Conservation (phyloP, 2,113 vertebrate genomes). For the Anolis sagrei region DNA sequence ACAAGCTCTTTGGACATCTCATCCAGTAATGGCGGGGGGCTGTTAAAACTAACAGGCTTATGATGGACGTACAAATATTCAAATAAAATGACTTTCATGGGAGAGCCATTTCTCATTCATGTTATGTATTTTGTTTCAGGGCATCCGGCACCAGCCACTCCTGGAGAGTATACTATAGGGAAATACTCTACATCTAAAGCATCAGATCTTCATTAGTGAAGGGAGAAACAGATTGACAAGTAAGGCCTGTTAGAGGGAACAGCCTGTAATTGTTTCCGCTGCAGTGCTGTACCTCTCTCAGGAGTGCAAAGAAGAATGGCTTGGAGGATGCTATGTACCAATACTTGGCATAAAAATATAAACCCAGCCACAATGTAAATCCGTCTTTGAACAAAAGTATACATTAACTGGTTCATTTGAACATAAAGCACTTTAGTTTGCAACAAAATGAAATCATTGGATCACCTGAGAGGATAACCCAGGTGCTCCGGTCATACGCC, state of each 20-base stretch:
- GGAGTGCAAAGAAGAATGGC: background rate
- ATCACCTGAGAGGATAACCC: background rate
- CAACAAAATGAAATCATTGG: background rate
- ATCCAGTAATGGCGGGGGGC: background rate
- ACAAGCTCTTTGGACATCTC: background rate
- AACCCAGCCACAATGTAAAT: no score
- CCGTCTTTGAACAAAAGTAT: background rate
- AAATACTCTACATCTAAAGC: conserved; percentile 2
- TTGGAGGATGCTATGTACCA: background rate
- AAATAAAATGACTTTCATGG: background rate
- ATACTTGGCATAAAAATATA: background rate
- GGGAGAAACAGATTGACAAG: conserved; percentile 6
- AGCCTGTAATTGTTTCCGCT: background rate
- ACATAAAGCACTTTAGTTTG: background rate
- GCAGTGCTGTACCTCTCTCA: background rate
- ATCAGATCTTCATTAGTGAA: conserved; percentile 16
- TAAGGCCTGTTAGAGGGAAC: background rate
- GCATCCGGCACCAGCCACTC: background rate
- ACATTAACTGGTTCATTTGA: background rate
- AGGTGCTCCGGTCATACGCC: background rate
- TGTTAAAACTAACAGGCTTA: background rate
- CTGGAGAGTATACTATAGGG: conserved; percentile 16
- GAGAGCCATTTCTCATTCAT: background rate
- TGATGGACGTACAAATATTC: background rate
- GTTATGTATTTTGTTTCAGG: conserved; percentile 22